Evolutionary conservation across 2,797 vertebrate species (phyloP), one percentile per base, ranked within the genome.

Genomic region (Rhabdomys pumilio): DNA sequence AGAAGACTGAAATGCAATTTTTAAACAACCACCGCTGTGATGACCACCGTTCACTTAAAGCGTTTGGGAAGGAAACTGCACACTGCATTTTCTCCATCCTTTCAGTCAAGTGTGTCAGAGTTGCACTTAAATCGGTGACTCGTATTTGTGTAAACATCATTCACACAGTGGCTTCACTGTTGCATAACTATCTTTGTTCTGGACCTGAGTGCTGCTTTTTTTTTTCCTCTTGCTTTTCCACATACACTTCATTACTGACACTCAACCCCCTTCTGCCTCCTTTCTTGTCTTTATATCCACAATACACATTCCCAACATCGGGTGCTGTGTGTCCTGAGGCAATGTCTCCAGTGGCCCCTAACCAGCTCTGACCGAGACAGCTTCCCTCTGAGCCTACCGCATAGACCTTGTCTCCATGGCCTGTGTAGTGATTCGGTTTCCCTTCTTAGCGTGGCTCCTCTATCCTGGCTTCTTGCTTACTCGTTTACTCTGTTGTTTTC

Each of bases 131-230:
- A 80, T 41, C 38, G 24, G n/a, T 47, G 61, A 50, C 83, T 55
- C 65, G 26, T 92, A 55, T 94, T 96, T 91, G 81, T 44, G n/a
- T 59, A 83, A 84, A 94, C 76, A 87, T 8, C 38, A 2, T 77
- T 90, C 53, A 81, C 44, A 38, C 41, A 61, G 4, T 19, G 85
- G 19, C 38, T 94, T 95, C 72, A 89, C 41, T 77, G 77, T 87
- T 90, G 19, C 44, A 53, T 50, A 94, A 59, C 34, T 57, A 86
- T 96, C 94, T 95, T 93, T 88, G 13, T 67, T 94, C 53, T 90
- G 57, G 65, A 63, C n/a, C n/a, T 44, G 65, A 55, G 38, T 38
- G n/a, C 22, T 57, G 26, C 38, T 88, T 55, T 55, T 3, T 3
- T 50, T 82, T 10, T 47, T 24, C 61, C 65, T 85, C 34, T 31